Evolutionary conservation across 1,140 invertebrate species (phyloP), one percentile per base, ranked within the genome.

Genomic region (Aporrectodea caliginosa): DNA sequence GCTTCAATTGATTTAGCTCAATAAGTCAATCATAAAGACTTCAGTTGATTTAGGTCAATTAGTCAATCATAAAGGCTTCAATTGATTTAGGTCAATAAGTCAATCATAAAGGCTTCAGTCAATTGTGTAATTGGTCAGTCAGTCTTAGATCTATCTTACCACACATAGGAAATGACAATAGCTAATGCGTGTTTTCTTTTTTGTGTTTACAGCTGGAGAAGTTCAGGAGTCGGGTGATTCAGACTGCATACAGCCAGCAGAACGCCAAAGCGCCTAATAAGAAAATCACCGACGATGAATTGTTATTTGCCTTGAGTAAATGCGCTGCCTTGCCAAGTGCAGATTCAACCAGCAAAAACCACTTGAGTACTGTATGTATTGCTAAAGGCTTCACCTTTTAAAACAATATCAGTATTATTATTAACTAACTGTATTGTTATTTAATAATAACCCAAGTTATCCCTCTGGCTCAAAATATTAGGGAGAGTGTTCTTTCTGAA

Each of bases 161-260:
- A n/a, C n/a, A n/a, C n/a, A n/a, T n/a, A n/a, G n/a, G n/a, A n/a
- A n/a, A n/a, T n/a, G n/a, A n/a, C n/a, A n/a, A n/a, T n/a, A n/a
- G n/a, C n/a, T n/a, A n/a, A 35, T 78, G 30, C 58, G 22, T 72
- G 72, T 68, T 31, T 78, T 73, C 77, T 27, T 78, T 85, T 84
- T 73, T n/a, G n/a, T n/a, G n/a, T n/a, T n/a, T n/a, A n/a, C 82
- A 88, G 87, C 73, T 84, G 80, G 87, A 88, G 78, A 81, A 86
- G 14, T 83, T 83, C 81, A 80, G 86, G 22, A 85, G 84, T 79
- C 81, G 85, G 34, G 84, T 88, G 12, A 82, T 88, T 16, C 87
- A 88, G 80, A 82, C 84, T 12, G 84, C 86, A 32, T 88, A 84
- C 81, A 86, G 86, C 16, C 85, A 86, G 1, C 86, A 87, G 12